Percentiles rank a stretch among this genome's conserved stretches.
These are phyloP conservation scores for Xanthia togata DNA, from an alignment of 2,888 invertebrate genomes.

Conservation along the genomic window DNA sequence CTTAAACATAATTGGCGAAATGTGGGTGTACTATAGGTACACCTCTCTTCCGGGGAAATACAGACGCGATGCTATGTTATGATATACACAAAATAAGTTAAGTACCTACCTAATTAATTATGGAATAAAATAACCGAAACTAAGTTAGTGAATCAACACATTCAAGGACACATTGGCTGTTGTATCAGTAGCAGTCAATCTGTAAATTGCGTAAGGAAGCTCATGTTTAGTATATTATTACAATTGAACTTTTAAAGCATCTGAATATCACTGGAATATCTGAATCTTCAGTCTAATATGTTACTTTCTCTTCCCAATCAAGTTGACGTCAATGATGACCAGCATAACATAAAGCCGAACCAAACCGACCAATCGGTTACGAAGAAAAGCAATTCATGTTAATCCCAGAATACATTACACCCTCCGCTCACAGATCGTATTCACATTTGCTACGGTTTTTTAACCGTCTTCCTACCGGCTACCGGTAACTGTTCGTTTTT, in stretches of 20 bases:
- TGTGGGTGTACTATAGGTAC: too few relatives aligned
- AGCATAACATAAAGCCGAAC: constrained; percentile 36
- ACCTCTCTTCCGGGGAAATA: too few relatives aligned
- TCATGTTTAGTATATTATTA: too few relatives aligned
- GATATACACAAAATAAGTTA: neutral
- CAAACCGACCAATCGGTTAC: constrained; percentile 28
- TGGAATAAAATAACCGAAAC: neutral
- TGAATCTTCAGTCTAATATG: neutral
- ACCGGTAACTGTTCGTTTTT: constrained; percentile 61
- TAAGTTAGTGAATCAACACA: neutral
- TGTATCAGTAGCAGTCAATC: neutral
- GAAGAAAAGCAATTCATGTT: constrained; percentile 61
- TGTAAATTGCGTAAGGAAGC: neutral
- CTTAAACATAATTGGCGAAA: too few relatives aligned
- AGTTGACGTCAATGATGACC: constrained; percentile 39
- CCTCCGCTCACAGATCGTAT: constrained; percentile 46
- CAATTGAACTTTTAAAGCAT: neutral
- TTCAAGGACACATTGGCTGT: neutral
- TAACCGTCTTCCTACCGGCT: constrained; percentile 51
- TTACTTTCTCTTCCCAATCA: constrained; percentile 8
- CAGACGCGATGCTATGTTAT: too few relatives aligned
- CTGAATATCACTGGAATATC: neutral
- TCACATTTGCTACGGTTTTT: constrained; percentile 65
- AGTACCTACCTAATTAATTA: neutral
- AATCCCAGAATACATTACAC: constrained; percentile 64